Percentiles rank a stretch among this genome's conserved stretches.
Evolutionary conservation across 2,797 vertebrate species (phyloP).

Genomic region (Eupleurogrammus muticus): DNA sequence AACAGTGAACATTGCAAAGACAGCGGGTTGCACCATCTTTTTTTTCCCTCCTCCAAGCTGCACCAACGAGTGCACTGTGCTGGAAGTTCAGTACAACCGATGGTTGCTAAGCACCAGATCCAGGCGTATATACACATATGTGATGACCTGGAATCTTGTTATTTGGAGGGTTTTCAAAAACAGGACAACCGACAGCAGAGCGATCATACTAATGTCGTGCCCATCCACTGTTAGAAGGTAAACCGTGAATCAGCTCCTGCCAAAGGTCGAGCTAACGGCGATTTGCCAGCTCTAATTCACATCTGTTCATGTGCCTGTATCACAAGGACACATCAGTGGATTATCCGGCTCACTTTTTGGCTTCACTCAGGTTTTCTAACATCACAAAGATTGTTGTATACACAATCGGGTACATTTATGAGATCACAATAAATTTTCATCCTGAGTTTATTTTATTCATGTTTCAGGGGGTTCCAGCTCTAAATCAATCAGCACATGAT

Average conservation of each 20-base stretch:
- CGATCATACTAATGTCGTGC: too few relatives aligned
- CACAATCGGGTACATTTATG: too few relatives aligned
- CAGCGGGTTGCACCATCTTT: constrained; percentile 5
- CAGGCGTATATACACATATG: constrained; percentile 27
- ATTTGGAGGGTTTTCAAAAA: constrained; percentile 10
- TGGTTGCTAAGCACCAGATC: constrained; percentile 53
- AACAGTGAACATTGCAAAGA: constrained; percentile 18
- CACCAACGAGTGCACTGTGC: constrained; percentile 39
- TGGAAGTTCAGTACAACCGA: constrained; percentile 37
- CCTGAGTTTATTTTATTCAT: too few relatives aligned
- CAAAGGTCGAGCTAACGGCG: constrained; percentile 24
- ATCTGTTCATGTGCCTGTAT: constrained; percentile 27
- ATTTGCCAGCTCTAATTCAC: neutral
- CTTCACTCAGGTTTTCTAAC: neutral
- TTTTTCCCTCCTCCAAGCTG: too few relatives aligned
- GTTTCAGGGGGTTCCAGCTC: too few relatives aligned
- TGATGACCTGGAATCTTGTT: neutral
- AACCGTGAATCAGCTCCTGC: constrained; percentile 5
- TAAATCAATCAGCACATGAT: too few relatives aligned
- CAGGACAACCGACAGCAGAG: neutral
- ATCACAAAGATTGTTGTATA: constrained; percentile 3
- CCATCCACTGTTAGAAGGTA: constrained; percentile 6
- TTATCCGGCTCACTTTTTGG: neutral
- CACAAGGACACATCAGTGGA: neutral
- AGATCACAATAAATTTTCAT: too few relatives aligned